These are phyloP conservation scores for Mythimna impura DNA, from an alignment of 2,888 invertebrate species.

Conservation along the genomic window DNA sequence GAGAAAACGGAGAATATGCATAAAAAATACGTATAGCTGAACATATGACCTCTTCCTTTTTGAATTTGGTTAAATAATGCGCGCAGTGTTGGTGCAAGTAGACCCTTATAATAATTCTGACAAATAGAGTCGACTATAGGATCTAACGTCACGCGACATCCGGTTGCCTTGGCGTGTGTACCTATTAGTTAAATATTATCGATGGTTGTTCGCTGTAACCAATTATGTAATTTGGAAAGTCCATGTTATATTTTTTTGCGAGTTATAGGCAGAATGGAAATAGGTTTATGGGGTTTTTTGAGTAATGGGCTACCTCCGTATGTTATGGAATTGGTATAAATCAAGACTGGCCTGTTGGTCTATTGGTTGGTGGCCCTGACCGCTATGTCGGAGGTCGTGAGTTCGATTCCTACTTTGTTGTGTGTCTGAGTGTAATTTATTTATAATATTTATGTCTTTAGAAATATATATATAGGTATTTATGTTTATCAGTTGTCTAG, in stretches of 20 bases:
- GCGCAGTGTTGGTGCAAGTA: neutral
- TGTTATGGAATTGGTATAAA: neutral
- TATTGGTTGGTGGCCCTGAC: too few species aligned
- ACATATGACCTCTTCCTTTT: too few species aligned
- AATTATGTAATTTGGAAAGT: slow-evolving; percentile 38
- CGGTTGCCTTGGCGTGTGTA: slow-evolving; percentile 24
- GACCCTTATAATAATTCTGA: slow-evolving; percentile 22
- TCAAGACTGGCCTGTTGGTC: too few species aligned
- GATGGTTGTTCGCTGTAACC: slow-evolving; percentile 25
- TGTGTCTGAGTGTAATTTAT: too few species aligned
- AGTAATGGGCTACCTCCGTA: neutral
- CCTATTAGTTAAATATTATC: slow-evolving; percentile 25
- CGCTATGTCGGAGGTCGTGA: too few species aligned
- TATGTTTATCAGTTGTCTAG: too few species aligned
- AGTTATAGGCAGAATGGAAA: slow-evolving; percentile 9
- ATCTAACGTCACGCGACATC: slow-evolving; percentile 54
- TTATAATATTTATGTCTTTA: too few species aligned
- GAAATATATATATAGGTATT: too few species aligned
- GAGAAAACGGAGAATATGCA: too few species aligned
- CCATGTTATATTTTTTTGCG: neutral
- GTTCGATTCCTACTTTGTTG: too few species aligned
- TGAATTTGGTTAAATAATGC: neutral
- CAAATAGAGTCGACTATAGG: slow-evolving; percentile 42
- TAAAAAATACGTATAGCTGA: too few species aligned
- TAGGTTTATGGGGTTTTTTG: neutral